These are phyloP conservation scores for Nematostella vectensis DNA, from an alignment of 92 coral and sea anemone genomes.

Conservation along the genomic window DNA sequence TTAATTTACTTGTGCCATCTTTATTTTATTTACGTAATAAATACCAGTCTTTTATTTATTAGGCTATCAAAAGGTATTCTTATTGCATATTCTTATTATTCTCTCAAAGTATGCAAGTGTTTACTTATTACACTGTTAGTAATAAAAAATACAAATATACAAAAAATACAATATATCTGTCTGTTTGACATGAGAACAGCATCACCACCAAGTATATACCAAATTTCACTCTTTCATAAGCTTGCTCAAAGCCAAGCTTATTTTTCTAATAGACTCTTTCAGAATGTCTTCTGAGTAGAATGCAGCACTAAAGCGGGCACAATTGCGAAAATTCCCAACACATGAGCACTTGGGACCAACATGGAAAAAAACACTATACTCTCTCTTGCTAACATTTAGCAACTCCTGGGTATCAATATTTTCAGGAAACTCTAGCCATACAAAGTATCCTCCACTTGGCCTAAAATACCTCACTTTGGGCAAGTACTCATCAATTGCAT, in stretches of 20 bases:
- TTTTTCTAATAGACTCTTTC: conserved; percentile 36
- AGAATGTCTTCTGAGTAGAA: conserved; percentile 40
- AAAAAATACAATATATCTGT: too few species aligned
- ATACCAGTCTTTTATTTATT: too few species aligned
- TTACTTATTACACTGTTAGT: too few species aligned
- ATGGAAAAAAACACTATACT: conserved; percentile 52
- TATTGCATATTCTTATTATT: too few species aligned
- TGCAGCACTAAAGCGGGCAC: conserved; percentile 61
- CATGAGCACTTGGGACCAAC: conserved; percentile 63
- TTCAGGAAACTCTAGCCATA: conserved; percentile 72
- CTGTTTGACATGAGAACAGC: too few species aligned
- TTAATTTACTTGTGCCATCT: too few species aligned
- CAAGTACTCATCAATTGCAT: conserved; percentile 61
- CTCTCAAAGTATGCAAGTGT: too few species aligned
- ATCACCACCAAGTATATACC: too few species aligned
- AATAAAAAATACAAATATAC: too few species aligned
- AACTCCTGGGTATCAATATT: conserved; percentile 42
- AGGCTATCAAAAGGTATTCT: too few species aligned
- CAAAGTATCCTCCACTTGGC: conserved; percentile 85
- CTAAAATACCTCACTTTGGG: conserved; percentile 47
- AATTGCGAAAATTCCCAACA: conserved; percentile 64
- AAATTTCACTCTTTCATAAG: too few species aligned
- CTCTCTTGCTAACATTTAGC: conserved; percentile 32
- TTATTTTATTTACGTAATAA: too few species aligned
- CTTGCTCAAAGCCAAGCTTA: conserved; percentile 76